Evolutionary conservation across 2,888 invertebrate species (phyloP).

Genomic region (Dascillus cervinus): DNA sequence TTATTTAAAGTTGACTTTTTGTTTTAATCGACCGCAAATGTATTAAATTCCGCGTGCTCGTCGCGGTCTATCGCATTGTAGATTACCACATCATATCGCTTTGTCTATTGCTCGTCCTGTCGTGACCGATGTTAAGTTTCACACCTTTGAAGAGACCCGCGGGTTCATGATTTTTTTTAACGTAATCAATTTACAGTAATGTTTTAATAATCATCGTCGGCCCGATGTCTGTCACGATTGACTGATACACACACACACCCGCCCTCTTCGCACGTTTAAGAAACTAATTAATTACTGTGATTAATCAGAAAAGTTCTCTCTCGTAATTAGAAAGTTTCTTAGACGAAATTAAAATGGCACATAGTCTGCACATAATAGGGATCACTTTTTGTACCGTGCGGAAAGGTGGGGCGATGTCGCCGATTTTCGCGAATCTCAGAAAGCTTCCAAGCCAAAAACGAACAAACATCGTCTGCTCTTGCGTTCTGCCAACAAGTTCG

Average conservation of each 20-base stretch:
- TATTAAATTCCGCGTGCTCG: conserved; percentile 8
- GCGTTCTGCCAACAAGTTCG: too few species aligned
- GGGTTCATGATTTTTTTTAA: conserved; percentile 15
- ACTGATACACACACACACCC: conserved; percentile 10
- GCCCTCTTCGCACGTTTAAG: conserved; percentile 19
- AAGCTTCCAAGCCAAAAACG: too few species aligned
- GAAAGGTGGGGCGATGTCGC: too few species aligned
- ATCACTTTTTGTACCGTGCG: conserved; percentile 14
- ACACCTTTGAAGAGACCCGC: conserved; percentile 20
- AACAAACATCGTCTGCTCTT: too few species aligned
- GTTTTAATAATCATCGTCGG: conserved; percentile 16
- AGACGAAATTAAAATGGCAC: conserved; percentile 42
- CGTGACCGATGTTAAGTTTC: conserved; percentile 13
- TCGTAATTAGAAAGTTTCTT: conserved; percentile 51
- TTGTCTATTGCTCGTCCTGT: conserved; percentile 14
- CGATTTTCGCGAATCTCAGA: too few species aligned
- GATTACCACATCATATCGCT: conserved; percentile 20
- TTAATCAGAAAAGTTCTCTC: conserved; percentile 52
- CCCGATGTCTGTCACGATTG: conserved; percentile 8
- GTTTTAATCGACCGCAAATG: conserved; percentile 1
- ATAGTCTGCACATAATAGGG: conserved; percentile 11
- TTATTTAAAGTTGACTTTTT: conserved; percentile 8
- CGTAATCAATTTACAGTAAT: conserved; percentile 20
- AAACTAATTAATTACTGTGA: conserved; percentile 53
- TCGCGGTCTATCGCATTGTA: conserved; percentile 19